Evolutionary conservation across 2,888 invertebrate genomes (phyloP).

Genomic region (Nomada fabriciana): DNA sequence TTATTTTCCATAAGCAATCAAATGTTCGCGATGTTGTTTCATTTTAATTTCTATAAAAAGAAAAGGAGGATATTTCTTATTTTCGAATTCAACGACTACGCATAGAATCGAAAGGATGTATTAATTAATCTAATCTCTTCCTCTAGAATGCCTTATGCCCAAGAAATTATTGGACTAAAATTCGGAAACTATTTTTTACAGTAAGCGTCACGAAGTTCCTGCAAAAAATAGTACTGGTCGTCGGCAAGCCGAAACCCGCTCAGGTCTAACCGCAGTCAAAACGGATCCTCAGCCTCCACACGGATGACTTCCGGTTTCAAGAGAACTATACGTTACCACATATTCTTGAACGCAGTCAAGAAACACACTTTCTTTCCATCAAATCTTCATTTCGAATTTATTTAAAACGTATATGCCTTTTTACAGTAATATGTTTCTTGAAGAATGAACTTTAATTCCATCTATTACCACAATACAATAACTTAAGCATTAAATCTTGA

Average conservation of each 20-base stretch:
- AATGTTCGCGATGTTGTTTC: too few species aligned
- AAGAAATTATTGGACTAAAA: background rate
- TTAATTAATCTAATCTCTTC: background rate
- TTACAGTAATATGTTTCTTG: too few species aligned
- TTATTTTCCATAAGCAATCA: too few species aligned
- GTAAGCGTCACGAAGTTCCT: conserved; percentile 88
- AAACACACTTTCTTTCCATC: background rate
- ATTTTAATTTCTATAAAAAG: too few species aligned
- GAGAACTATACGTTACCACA: conserved; percentile 31
- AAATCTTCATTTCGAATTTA: background rate
- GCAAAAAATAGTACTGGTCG: conserved; percentile 90
- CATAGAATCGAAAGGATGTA: background rate
- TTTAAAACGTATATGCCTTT: background rate
- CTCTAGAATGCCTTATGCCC: background rate
- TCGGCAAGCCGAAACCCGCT: conserved; percentile 90
- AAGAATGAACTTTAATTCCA: too few species aligned
- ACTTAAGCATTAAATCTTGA: background rate
- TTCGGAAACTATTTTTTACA: conserved; percentile 80
- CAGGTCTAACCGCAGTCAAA: conserved; percentile 86
- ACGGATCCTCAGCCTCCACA: conserved; percentile 19
- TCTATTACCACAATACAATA: too few species aligned
- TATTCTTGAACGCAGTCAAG: conserved; percentile 13
- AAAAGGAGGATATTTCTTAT: background rate
- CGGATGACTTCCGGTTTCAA: conserved; percentile 34
- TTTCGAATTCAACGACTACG: background rate